phyloP scores from a whole-genome alignment of 2,888 invertebrate species.

The Taenaris catops region DNA sequence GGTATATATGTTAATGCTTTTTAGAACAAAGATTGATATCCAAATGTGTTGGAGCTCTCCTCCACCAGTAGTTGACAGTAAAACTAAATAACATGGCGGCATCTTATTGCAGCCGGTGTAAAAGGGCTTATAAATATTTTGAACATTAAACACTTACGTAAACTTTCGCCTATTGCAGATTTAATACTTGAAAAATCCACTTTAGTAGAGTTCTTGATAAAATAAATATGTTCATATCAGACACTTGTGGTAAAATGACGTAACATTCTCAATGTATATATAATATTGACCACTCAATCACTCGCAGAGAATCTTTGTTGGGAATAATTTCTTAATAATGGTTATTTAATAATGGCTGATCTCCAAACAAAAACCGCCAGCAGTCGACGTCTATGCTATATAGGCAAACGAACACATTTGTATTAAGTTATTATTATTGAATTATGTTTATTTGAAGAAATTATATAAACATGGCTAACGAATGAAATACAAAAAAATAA shows the following conservation, averaged over 20 bases:
- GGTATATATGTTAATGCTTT: constrained; percentile 4
- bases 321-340: no score
- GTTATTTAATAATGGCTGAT: no score
- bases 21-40: constrained; percentile 23
- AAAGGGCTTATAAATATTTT: constrained; percentile 44
- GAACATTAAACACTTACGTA: constrained; percentile 44
- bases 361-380: no score
- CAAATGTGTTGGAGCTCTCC: constrained; percentile 47
- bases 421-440: no score
- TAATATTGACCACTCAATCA: no score
- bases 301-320: no score
- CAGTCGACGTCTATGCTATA: no score
- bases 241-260: constrained; percentile 74
- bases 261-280: constrained; percentile 80
- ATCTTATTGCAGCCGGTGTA: constrained; percentile 72
- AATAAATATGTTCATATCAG: constrained; percentile 61
- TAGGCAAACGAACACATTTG: no score
- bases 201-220: constrained; percentile 41
- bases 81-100: constrained; percentile 79
- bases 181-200: constrained; percentile 44
- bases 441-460: no score
- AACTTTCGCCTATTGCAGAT: constrained; percentile 39
- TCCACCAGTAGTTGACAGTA: constrained; percentile 69
- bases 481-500: no score
- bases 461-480: no score